These are phyloP conservation scores for Globia sparganii DNA, from an alignment of 2,888 invertebrate genomes.

Conservation along the genomic window DNA sequence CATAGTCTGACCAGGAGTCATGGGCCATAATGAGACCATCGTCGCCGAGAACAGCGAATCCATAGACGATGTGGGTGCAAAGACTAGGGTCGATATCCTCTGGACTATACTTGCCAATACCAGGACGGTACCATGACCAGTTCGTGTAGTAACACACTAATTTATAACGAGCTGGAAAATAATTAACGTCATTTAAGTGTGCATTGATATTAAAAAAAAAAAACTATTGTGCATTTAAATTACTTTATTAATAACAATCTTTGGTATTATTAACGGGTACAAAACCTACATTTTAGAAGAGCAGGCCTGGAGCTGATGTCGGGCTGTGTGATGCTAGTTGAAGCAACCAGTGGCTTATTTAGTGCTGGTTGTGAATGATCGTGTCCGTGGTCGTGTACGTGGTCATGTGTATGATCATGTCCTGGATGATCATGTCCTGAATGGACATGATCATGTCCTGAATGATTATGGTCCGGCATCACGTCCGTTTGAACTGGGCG, in stretches of 20 bases:
- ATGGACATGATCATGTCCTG: constrained; percentile 36
- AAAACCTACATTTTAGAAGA: constrained; percentile 80
- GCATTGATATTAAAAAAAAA: neutral
- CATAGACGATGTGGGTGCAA: constrained; percentile 98
- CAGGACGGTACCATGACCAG: constrained; percentile 97
- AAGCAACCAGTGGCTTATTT: constrained; percentile 72
- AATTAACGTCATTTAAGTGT: constrained; percentile 5
- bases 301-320: constrained; percentile 76
- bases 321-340: constrained; percentile 79
- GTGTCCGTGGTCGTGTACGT: constrained; percentile 48
- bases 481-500: constrained; percentile 68
- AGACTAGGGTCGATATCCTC: constrained; percentile 96
- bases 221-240: constrained; percentile 1
- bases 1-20: constrained; percentile 97
- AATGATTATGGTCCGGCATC: constrained; percentile 46
- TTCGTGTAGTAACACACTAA: constrained; percentile 98
- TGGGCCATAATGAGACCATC: constrained; percentile 95
- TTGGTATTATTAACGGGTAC: constrained; percentile 59
- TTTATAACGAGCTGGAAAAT: constrained; percentile 93
- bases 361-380: constrained; percentile 60
- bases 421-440: constrained; percentile 45
- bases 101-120: constrained; percentile 95
- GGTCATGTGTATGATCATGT: constrained; percentile 48
- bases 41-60: constrained; percentile 97
- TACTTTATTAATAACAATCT: constrained; percentile 13